phyloP scores from a whole-genome alignment of 23 tunicate genomes.

The Aplidium turbinatum region DNA sequence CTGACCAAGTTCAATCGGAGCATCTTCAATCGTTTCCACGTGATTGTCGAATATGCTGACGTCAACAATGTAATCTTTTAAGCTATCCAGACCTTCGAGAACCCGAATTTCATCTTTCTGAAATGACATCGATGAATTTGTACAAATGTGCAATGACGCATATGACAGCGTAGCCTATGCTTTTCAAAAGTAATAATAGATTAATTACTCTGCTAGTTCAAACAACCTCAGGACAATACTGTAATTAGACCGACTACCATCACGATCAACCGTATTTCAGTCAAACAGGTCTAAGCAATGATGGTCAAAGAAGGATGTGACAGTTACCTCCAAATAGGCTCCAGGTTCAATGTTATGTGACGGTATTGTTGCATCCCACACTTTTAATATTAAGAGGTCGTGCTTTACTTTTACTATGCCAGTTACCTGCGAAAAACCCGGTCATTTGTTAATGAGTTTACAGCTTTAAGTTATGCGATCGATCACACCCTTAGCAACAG shows the following conservation, averaged over 20 bases:
- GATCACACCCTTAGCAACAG: too few species aligned
- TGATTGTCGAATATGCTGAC: conserved; percentile 46
- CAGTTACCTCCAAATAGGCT: conserved; percentile 8
- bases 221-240: background rate
- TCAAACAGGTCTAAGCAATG: too few species aligned
- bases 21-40: conserved; percentile 12
- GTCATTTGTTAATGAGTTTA: too few species aligned
- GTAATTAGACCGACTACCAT: too few species aligned
- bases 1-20: conserved; percentile 14
- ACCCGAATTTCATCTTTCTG: conserved; percentile 9
- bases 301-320: conserved; percentile 1
- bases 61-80: conserved; percentile 31
- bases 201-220: background rate
- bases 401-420: conserved; percentile 19
- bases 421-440: conserved; percentile 25
- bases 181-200: too few species aligned
- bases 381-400: conserved; percentile 20
- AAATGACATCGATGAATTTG: background rate
- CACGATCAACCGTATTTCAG: too few species aligned
- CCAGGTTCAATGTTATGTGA: conserved; percentile 29
- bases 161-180: background rate
- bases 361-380: conserved; percentile 59
- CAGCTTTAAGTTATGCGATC: too few species aligned
- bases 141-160: background rate
- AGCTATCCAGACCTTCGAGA: background rate